phyloP scores from a whole-genome alignment of 2,888 invertebrate species.

The Halocaridina rubra region DNA sequence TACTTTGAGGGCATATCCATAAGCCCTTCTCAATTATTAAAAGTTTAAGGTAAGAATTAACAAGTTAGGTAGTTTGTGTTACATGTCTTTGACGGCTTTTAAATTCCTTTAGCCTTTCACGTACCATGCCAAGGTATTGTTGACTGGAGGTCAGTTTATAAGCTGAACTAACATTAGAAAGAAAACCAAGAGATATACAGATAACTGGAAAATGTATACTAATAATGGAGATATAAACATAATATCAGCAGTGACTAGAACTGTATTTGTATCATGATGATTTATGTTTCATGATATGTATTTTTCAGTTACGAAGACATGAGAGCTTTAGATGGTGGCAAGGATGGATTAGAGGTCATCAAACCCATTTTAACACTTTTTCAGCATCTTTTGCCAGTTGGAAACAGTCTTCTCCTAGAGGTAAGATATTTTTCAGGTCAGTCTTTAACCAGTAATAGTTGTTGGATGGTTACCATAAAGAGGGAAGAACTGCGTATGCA shows the following conservation, averaged over 20 bases:
- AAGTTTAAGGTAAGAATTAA: too few species aligned
- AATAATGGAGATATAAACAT: not conserved
- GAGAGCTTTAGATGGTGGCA: slow-evolving; percentile 76
- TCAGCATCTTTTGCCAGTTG: slow-evolving; percentile 69
- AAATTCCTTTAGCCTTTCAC: too few species aligned
- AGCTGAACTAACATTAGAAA: not conserved
- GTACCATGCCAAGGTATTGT: too few species aligned
- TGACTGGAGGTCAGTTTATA: too few species aligned
- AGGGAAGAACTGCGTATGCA: not conserved
- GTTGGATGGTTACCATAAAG: too few species aligned
- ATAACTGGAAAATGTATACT: not conserved
- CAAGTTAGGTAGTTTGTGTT: too few species aligned
- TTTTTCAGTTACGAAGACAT: slow-evolving; percentile 75
- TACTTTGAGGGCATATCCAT: too few species aligned
- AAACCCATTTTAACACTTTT: slow-evolving; percentile 73
- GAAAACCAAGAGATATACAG: not conserved
- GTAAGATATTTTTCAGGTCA: too few species aligned
- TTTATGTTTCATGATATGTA: slow-evolving; percentile 27
- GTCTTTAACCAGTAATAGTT: too few species aligned
- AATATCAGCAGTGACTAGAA: not conserved
- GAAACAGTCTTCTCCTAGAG: slow-evolving; percentile 74
- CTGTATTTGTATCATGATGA: not conserved
- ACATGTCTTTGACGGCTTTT: too few species aligned
- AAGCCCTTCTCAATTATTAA: too few species aligned
- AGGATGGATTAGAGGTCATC: slow-evolving; percentile 73